Base-by-base conservation (phyloP, 2,797 vertebrate genomes). In the Poecile montanus region DNA sequence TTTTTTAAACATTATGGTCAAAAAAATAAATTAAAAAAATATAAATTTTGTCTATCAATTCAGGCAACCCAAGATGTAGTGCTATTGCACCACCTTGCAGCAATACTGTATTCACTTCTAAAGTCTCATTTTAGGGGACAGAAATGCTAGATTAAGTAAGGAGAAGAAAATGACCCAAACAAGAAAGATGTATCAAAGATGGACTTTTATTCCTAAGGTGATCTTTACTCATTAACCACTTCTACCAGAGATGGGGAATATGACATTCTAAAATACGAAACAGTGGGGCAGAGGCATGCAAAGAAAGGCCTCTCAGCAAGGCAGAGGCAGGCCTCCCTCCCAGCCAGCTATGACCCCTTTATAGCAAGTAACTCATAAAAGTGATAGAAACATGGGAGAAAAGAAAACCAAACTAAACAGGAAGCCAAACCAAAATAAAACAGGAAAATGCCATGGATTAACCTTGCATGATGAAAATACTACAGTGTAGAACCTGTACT, bases 1-100 rank as follows among this genome's bases (percentile, higher is more conserved):
- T 53, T 80, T 88, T 93, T 92, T 95, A 97, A 97, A 96, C 93
- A 92, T 94, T 97, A 96, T 96, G 96, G 96, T 97, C 96, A 97
- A 97, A 97, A 85, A 97, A 97, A 96, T 97, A 97, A 96, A 92
- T 97, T 96, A 84, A 93, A 97, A 97, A 97, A 97, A 97, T 97
- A 97, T 96, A 97, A 97, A 93, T 97, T 97, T 97, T 9, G 96
- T 96, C 95, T 97, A 96, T 97, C 95, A 96, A 94, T 96, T 97
- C 95, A 97, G 96, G 96, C 97, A 97, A 97, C 95, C 94, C 96
- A 97, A 94, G 94, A 96, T 95, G 94, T 83, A 95, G 96, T 94
- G 95, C 96, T 87, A 95, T 22, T 85, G 88, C 94, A 97, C 95
- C 95, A 97, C 97, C 93, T 97, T 92, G 97, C 97, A 97, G 97